Conservation (phyloP, 2,797 vertebrate genomes). For the Danionella dracula region DNA sequence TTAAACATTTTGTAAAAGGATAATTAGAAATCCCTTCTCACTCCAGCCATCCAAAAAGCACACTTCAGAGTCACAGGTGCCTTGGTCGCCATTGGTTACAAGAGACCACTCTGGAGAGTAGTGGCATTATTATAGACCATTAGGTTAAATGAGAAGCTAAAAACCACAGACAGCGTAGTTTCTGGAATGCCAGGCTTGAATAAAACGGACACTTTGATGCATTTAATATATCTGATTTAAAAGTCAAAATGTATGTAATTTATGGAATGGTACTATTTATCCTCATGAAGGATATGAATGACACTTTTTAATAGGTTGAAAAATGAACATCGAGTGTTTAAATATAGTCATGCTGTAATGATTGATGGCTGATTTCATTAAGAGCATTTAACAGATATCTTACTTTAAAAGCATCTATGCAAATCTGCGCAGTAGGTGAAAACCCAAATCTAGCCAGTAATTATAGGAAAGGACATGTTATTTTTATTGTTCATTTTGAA, state of each 20-base stretch:
- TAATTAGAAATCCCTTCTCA: constrained; percentile 7
- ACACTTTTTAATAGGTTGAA: not conserved
- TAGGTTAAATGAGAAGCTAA: constrained; percentile 4
- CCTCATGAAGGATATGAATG: not conserved
- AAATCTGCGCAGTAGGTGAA: too few relatives aligned
- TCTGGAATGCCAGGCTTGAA: not conserved
- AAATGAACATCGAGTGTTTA: not conserved
- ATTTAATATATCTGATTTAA: constrained; percentile 17
- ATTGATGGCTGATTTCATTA: not conserved
- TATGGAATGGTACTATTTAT: not conserved
- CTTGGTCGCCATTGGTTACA: constrained; percentile 36
- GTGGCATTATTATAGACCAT: constrained; percentile 24
- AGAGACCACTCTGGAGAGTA: not conserved
- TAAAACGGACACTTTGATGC: not conserved
- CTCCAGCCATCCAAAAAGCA: not conserved
- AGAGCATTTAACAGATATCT: not conserved
- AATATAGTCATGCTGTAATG: not conserved
- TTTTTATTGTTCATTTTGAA: too few relatives aligned
- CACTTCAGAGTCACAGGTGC: constrained; percentile 16
- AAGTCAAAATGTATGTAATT: not conserved
- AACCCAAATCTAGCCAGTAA: too few relatives aligned
- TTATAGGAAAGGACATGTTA: too few relatives aligned
- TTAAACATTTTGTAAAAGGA: constrained; percentile 14
- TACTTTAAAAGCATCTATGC: not conserved
- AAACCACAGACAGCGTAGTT: not conserved